phyloP scores from a whole-genome alignment of 30 jellyfish, hydroid and myxozoan species.

The Catostylus mosaicus region DNA sequence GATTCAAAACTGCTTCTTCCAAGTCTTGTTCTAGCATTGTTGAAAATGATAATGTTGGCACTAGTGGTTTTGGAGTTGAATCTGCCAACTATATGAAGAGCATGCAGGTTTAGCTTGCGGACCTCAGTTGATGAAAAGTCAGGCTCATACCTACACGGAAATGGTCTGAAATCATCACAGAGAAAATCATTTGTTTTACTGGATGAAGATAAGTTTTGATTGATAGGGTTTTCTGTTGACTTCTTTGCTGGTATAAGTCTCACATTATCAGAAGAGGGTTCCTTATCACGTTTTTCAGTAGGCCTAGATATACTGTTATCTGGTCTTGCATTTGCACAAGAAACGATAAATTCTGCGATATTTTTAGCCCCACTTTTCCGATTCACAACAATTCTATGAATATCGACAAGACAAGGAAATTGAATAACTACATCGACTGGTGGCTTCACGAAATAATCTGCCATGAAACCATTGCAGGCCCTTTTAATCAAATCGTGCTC shows the following conservation, averaged over 20 bases:
- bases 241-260: too few relatives aligned
- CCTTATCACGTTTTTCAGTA: too few relatives aligned
- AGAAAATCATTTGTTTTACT: too few relatives aligned
- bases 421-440: slow-evolving; percentile 85
- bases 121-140: slow-evolving; percentile 53
- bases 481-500: background rate
- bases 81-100: slow-evolving; percentile 45
- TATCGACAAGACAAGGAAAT: slow-evolving; percentile 88
- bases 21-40: slow-evolving; percentile 16
- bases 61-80: slow-evolving; percentile 20
- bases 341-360: slow-evolving; percentile 49
- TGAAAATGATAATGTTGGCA: slow-evolving; percentile 4
- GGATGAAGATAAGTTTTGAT: too few relatives aligned
- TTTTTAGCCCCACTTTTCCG: slow-evolving; percentile 60
- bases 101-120: slow-evolving; percentile 35
- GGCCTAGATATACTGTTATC: too few relatives aligned
- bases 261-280: too few relatives aligned
- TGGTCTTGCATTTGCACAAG: slow-evolving; percentile 50
- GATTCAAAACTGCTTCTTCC: slow-evolving; percentile 2
- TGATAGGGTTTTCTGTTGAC: too few relatives aligned
- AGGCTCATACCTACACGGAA: slow-evolving; percentile 44
- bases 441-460: slow-evolving; percentile 85
- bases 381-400: slow-evolving; percentile 52
- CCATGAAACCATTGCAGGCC: slow-evolving; percentile 69
- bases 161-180: too few relatives aligned